These are phyloP conservation scores for Caenorhabditis inopinata DNA, from an alignment of 1,140 invertebrate species.

Conservation along the genomic window DNA sequence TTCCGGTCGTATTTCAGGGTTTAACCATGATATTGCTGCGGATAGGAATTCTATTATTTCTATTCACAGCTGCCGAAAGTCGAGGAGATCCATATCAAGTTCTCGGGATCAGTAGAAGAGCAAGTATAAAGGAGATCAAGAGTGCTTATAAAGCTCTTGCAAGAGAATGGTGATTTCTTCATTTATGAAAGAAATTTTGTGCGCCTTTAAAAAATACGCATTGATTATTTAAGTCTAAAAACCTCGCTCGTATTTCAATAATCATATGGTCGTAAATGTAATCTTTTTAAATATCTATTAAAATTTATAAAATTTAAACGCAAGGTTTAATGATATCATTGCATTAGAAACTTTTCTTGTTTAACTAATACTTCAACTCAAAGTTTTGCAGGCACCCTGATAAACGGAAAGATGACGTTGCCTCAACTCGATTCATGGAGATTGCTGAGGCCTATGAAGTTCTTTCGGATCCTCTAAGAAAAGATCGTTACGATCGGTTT, in stretches of 20 bases:
- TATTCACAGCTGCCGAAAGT: not conserved
- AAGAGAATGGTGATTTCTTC: conserved; percentile 55
- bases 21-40: conserved; percentile 5
- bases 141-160: conserved; percentile 61
- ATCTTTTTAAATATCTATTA: no score
- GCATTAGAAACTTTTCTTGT: no score
- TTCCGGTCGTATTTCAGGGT: not conserved
- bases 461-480: conserved; percentile 54
- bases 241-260: no score
- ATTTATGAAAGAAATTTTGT: not conserved
- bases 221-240: no score
- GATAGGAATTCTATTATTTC: not conserved
- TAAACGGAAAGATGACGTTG: conserved; percentile 58
- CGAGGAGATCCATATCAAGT: conserved; percentile 48
- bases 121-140: conserved; percentile 58
- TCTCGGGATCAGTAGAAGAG: conserved; percentile 53
- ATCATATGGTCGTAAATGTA: no score
- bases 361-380: no score
- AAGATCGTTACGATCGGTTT: conserved; percentile 56
- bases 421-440: conserved; percentile 57
- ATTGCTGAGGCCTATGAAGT: conserved; percentile 62
- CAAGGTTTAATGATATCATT: no score
- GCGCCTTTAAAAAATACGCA: no score
- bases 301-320: no score
- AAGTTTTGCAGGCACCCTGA: conserved; percentile 61